A percentile compares a stretch with the other conserved stretches of the same genome.
Conservation (phyloP, 2,888 invertebrate species). For the Lysandra bellargus region DNA sequence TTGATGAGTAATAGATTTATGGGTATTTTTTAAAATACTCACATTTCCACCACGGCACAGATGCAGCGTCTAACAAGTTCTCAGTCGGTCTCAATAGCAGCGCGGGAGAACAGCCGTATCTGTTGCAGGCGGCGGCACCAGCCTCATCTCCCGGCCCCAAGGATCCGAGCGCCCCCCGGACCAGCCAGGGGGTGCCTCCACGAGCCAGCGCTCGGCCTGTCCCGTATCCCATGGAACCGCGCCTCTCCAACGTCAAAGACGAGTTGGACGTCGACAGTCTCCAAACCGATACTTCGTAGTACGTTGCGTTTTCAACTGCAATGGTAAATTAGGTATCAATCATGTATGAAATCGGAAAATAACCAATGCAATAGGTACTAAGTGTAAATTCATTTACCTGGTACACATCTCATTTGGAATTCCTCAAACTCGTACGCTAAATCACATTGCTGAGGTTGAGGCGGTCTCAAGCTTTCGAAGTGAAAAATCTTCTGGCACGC, state of each 20-base stretch:
- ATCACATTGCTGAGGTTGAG: conserved; percentile 67
- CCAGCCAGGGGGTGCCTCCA: conserved; percentile 53
- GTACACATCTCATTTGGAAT: conserved; percentile 72
- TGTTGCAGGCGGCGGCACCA: conserved; percentile 69
- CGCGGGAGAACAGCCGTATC: conserved; percentile 69
- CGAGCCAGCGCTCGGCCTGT: conserved; percentile 59
- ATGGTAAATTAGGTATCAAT: background rate
- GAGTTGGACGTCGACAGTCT: conserved; percentile 68
- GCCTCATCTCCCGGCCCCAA: conserved; percentile 65
- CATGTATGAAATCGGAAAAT: background rate
- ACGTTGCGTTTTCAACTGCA: conserved; percentile 72
- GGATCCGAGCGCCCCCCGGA: conserved; percentile 59
- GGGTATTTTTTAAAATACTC: conserved; percentile 41
- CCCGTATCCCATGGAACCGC: conserved; percentile 66
- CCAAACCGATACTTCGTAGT: conserved; percentile 74
- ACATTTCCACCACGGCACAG: conserved; percentile 72
- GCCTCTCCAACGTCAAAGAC: conserved; percentile 61
- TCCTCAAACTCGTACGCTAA: conserved; percentile 67
- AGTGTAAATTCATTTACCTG: conserved; percentile 52
- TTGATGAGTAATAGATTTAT: too few relatives aligned
- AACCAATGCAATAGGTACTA: background rate
- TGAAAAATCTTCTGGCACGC: conserved; percentile 61
- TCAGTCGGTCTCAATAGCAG: conserved; percentile 66
- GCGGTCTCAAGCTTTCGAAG: conserved; percentile 66
- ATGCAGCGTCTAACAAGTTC: conserved; percentile 58